phyloP scores from a whole-genome alignment of 2,888 invertebrate species.

The Nemurella pictetii region DNA sequence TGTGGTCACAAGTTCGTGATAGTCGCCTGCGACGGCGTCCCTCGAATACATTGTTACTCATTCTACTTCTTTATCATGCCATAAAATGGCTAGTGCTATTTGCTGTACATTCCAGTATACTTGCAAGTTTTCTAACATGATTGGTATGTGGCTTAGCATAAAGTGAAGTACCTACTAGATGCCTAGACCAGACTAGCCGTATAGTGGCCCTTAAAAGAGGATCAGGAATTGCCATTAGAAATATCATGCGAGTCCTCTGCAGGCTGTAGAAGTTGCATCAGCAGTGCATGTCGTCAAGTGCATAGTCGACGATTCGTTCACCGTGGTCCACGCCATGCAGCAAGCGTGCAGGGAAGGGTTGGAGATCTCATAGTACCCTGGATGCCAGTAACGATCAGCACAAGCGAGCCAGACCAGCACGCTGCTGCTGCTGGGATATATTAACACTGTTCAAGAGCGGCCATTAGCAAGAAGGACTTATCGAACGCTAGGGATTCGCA shows the following conservation, averaged over 20 bases:
- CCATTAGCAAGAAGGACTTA: slow-evolving; percentile 20
- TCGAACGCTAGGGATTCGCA: slow-evolving; percentile 13
- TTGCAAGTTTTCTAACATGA: background rate
- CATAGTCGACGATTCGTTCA: background rate
- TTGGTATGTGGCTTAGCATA: background rate
- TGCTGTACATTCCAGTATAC: too few relatives aligned
- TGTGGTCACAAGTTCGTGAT: background rate
- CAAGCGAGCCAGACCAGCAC: background rate
- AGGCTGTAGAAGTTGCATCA: background rate
- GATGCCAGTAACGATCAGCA: background rate
- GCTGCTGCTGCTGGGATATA: slow-evolving; percentile 4
- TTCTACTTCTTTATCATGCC: background rate
- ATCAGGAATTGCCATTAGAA: background rate
- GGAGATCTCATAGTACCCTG: background rate
- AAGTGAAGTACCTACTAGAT: background rate
- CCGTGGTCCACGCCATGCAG: background rate
- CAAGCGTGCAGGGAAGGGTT: too few relatives aligned
- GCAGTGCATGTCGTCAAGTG: background rate
- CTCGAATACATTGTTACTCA: background rate
- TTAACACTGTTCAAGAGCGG: slow-evolving; percentile 11
- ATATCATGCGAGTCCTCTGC: background rate
- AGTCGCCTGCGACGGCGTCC: background rate
- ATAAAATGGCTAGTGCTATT: background rate
- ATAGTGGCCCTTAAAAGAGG: background rate
- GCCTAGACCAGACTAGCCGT: too few relatives aligned